A percentile compares a stretch with the other conserved stretches of the same genome.
phyloP scores from a whole-genome alignment of 2,888 invertebrate genomes.

The Lasioglossum leucozonium region DNA sequence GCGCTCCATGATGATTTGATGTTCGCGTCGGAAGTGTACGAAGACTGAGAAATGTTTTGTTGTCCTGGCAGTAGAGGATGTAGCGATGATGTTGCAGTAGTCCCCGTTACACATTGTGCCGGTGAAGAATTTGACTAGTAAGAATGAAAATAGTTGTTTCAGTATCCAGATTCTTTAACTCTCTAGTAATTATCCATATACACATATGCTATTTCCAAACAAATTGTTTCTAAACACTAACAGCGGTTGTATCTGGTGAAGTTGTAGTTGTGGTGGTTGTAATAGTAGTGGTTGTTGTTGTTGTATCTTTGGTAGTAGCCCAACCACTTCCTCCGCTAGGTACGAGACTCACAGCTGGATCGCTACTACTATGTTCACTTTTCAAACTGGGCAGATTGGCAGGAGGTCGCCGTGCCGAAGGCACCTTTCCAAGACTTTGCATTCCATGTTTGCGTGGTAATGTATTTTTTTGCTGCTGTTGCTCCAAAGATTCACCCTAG shows the following conservation, averaged over 20 bases:
- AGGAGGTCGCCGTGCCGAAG: conserved; percentile 98
- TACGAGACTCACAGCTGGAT: conserved; percentile 91
- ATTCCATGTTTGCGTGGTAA: conserved; percentile 99
- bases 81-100: conserved; percentile 76
- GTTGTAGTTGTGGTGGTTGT: conserved; percentile 75
- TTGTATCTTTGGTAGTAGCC: conserved; percentile 87
- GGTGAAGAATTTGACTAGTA: conserved; percentile 80
- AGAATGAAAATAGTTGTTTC: conserved; percentile 33
- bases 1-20: conserved; percentile 84
- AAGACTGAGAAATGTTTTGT: conserved; percentile 79
- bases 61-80: conserved; percentile 82
- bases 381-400: conserved; percentile 99
- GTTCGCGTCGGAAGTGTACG: conserved; percentile 80
- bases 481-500: conserved; percentile 94
- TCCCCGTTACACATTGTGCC: conserved; percentile 81
- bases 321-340: conserved; percentile 93
- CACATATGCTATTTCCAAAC: background rate
- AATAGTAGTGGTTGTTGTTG: conserved; percentile 83
- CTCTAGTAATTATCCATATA: background rate
- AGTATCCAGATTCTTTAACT: background rate
- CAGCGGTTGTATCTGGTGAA: conserved; percentile 80
- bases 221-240: conserved; percentile 58
- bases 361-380: conserved; percentile 94
- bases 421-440: conserved; percentile 99
- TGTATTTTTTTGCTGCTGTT: conserved; percentile 94